Percentiles rank a stretch among this genome's conserved stretches.
These are phyloP conservation scores for Idris sp. DNA, from an alignment of 1,140 invertebrate genomes.

Conservation along the genomic window DNA sequence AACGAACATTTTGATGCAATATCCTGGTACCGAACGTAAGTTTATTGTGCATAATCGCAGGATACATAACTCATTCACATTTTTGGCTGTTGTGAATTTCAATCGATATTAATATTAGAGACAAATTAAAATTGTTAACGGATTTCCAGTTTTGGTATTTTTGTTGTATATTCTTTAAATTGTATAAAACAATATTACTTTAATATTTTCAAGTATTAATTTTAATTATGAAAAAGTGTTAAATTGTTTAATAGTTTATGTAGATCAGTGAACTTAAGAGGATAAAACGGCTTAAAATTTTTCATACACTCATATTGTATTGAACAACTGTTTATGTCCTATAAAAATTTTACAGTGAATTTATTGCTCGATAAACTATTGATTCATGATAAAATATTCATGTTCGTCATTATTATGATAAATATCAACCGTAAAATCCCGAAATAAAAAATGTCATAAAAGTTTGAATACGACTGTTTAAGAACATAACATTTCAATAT, in stretches of 20 bases:
- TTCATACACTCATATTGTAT: constrained; percentile 1
- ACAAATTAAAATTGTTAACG: constrained; percentile 13
- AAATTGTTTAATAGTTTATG: too few relatives aligned
- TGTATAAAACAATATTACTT: too few relatives aligned
- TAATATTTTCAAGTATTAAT: constrained; percentile 1
- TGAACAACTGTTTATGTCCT: constrained; percentile 11
- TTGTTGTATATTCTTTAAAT: too few relatives aligned
- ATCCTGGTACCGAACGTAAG: constrained; percentile 1
- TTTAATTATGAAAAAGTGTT: too few relatives aligned
- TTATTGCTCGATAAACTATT: constrained; percentile 26
- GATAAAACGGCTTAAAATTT: constrained; percentile 2
- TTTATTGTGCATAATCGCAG: constrained; percentile 26
- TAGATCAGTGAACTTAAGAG: too few relatives aligned
- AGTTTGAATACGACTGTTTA: not conserved
- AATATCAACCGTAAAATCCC: constrained; percentile 14
- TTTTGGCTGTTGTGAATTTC: constrained; percentile 7
- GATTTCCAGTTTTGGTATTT: constrained; percentile 11
- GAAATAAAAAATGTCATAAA: constrained; percentile 8
- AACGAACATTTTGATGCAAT: constrained; percentile 4
- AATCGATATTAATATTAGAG: constrained; percentile 15
- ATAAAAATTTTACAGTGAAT: constrained; percentile 19
- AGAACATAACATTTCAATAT: not conserved
- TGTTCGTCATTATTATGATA: constrained; percentile 29
- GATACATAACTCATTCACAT: constrained; percentile 29
- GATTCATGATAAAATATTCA: constrained; percentile 24